Percentiles rank a stretch among this genome's conserved stretches.
These are phyloP conservation scores for Copidosoma floridanum DNA, from an alignment of 1,140 invertebrate genomes.

Conservation along the genomic window DNA sequence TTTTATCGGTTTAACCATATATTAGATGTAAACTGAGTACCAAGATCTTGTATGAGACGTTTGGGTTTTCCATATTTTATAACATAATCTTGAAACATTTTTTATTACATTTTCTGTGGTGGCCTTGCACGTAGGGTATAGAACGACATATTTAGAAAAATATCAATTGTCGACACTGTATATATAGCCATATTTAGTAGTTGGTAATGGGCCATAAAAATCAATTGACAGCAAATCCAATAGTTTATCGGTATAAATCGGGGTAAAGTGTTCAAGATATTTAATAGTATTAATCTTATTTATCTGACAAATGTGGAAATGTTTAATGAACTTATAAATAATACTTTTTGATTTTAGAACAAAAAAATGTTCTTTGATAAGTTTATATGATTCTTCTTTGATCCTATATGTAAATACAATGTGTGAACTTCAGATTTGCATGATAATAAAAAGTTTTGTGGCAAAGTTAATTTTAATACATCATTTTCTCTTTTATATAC, in stretches of 20 bases:
- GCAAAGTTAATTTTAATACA: too few relatives aligned
- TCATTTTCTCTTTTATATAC: too few relatives aligned
- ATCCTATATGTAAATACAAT: too few relatives aligned
- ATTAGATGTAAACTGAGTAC: conserved; percentile 28
- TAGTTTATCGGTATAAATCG: conserved; percentile 23
- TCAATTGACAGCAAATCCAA: conserved; percentile 40
- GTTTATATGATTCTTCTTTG: too few relatives aligned
- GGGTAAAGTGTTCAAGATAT: not conserved
- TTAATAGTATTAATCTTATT: too few relatives aligned
- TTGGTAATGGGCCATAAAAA: conserved; percentile 39
- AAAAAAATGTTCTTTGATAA: too few relatives aligned
- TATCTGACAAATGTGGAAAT: too few relatives aligned
- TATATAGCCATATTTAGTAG: conserved; percentile 18
- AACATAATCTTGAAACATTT: conserved; percentile 25
- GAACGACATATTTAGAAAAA: conserved; percentile 39
- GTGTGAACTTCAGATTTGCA: too few relatives aligned
- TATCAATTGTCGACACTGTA: conserved; percentile 40
- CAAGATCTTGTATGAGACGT: conserved; percentile 30
- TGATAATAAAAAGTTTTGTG: too few relatives aligned
- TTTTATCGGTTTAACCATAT: conserved; percentile 27
- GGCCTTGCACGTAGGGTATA: conserved; percentile 38
- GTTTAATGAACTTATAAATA: too few relatives aligned
- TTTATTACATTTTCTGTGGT: conserved; percentile 24
- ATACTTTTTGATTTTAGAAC: too few relatives aligned
- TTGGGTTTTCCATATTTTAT: conserved; percentile 23